A percentile compares a stretch with the other conserved stretches of the same genome.
phyloP scores from a whole-genome alignment of 2,113 vertebrate genomes.

The Edolisoma coerulescens region DNA sequence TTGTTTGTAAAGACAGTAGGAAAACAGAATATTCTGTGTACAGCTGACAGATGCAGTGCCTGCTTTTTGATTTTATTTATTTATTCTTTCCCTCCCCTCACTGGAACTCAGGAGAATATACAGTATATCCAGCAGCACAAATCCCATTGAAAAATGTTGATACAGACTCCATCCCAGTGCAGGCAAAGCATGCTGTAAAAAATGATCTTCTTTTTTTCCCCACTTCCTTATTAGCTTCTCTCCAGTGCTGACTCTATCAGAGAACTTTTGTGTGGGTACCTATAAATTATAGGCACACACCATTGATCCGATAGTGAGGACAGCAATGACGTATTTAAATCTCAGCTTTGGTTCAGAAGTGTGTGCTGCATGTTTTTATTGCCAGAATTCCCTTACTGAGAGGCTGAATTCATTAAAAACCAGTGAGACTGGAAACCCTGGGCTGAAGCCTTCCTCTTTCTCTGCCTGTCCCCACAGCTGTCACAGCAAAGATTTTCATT shows the following conservation, averaged over 20 bases:
- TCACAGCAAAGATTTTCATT: neutral
- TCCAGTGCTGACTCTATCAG: neutral
- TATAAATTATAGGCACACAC: neutral
- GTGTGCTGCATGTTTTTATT: neutral
- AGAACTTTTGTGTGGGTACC: neutral
- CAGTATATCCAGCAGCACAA: neutral
- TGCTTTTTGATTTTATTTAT: neutral
- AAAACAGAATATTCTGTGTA: neutral
- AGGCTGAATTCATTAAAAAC: neutral
- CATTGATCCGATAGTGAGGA: neutral
- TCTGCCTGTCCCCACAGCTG: neutral
- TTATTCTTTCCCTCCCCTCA: neutral
- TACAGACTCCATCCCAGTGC: neutral
- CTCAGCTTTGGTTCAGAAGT: neutral
- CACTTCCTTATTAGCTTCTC: neutral
- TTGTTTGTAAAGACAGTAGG: neutral
- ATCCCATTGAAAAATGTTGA: neutral
- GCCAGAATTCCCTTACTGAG: neutral
- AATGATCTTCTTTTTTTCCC: neutral
- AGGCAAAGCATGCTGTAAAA: slow-evolving; percentile 6
- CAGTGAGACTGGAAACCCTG: neutral
- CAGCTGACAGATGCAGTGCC: neutral
- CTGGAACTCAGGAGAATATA: neutral
- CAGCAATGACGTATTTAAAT: neutral
- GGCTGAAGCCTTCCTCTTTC: neutral